phyloP scores from a whole-genome alignment of 2,113 vertebrate species.

The Rhinoderma darwinii region DNA sequence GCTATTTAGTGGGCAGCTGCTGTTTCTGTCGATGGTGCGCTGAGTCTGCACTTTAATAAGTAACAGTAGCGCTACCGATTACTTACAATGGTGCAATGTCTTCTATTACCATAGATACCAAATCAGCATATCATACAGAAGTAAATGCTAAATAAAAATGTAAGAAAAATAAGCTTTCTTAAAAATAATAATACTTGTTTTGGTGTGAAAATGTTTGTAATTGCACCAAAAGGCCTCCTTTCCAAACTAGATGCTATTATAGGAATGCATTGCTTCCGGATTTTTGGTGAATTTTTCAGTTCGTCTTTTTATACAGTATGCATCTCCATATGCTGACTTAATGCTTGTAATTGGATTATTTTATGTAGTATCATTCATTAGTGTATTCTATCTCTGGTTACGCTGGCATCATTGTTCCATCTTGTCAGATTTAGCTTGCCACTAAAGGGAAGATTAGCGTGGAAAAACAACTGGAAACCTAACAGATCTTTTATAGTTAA shows the following conservation, averaged over 20 bases:
- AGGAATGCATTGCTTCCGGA: not conserved
- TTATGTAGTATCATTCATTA: no score
- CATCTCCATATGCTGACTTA: no score
- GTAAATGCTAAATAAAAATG: not conserved
- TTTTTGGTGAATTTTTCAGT: no score
- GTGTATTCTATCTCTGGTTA: no score
- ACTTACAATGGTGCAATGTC: slow-evolving; percentile 29
- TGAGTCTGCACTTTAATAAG: slow-evolving; percentile 42
- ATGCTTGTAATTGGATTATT: no score
- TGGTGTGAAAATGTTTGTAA: not conserved
- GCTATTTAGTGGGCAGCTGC: slow-evolving; percentile 41
- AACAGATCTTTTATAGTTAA: not conserved
- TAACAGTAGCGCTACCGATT: slow-evolving; percentile 20
- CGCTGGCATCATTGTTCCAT: no score
- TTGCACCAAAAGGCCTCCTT: not conserved
- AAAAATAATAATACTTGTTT: no score
- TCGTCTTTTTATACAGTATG: no score
- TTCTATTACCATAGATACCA: slow-evolving; percentile 14
- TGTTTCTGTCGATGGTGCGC: slow-evolving; percentile 40
- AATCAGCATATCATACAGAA: slow-evolving; percentile 25
- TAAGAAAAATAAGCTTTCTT: not conserved
- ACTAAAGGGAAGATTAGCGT: not conserved
- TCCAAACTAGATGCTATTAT: not conserved
- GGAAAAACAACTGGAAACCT: no score
- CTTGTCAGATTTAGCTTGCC: no score